Evolutionary conservation across 2,797 vertebrate genomes (phyloP).

Genomic region (Chelidonichthys spinosus): DNA sequence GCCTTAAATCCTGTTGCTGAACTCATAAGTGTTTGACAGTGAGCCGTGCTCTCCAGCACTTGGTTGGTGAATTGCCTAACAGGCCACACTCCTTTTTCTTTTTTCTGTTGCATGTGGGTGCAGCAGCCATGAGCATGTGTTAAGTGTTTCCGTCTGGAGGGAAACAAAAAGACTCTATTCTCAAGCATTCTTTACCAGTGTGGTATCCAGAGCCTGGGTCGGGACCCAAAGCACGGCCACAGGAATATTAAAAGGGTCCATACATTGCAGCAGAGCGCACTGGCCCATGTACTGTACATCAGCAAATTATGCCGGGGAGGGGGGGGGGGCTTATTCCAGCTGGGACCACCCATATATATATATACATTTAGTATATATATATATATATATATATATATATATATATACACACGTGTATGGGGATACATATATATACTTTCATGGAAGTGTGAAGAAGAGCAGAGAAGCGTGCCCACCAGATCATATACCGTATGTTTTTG

Average conservation of each 20-base stretch:
- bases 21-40: constrained; percentile 57
- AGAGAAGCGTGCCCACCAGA: constrained; percentile 32
- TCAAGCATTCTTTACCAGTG: constrained; percentile 63
- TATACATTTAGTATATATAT: background rate
- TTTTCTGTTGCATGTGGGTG: constrained; percentile 59
- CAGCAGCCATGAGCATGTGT: constrained; percentile 65
- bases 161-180: constrained; percentile 74
- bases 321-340: constrained; percentile 17
- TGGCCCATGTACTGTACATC: constrained; percentile 33
- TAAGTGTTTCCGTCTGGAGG: constrained; percentile 76
- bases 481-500: constrained; percentile 12
- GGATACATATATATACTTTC: background rate
- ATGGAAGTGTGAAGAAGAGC: constrained; percentile 29
- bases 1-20: constrained; percentile 38
- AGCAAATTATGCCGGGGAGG: constrained; percentile 38
- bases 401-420: too few species aligned
- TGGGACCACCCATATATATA: constrained; percentile 57
- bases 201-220: constrained; percentile 64
- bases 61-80: constrained; percentile 51
- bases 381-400: constrained; percentile 18
- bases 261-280: constrained; percentile 13
- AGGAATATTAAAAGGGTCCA: constrained; percentile 49
- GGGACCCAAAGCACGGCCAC: constrained; percentile 55
- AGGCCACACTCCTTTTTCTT: constrained; percentile 51
- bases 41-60: constrained; percentile 40